phyloP scores from a whole-genome alignment of 2,113 vertebrate species.

The Gambusia holbrooki region DNA sequence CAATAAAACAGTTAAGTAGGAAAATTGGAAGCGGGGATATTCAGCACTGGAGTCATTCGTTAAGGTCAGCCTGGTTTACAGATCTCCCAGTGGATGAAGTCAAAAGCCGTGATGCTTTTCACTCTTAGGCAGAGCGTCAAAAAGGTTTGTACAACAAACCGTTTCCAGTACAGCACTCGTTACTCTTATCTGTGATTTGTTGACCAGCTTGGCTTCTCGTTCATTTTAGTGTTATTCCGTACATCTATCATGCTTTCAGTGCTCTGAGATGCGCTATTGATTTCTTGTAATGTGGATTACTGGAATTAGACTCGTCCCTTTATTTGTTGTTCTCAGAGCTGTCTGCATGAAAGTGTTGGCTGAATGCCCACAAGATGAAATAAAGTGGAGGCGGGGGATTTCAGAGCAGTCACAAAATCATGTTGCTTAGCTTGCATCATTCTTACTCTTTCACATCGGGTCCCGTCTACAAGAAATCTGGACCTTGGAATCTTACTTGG shows the following conservation, averaged over 20 bases:
- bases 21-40: background rate
- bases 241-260: slow-evolving; percentile 1
- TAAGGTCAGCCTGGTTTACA: slow-evolving; percentile 45
- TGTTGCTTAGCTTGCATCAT: background rate
- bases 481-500: background rate
- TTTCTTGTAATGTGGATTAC: slow-evolving; percentile 1
- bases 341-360: background rate
- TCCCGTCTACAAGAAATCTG: background rate
- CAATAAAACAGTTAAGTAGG: slow-evolving; percentile 14
- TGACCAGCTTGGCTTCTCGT: background rate
- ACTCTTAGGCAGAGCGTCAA: background rate
- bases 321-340: background rate
- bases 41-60: slow-evolving; percentile 48
- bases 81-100: slow-evolving; percentile 19
- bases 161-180: background rate
- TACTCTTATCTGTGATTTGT: background rate
- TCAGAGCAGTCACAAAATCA: background rate
- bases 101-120: slow-evolving; percentile 31
- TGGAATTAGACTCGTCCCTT: background rate
- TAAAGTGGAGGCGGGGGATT: background rate
- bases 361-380: background rate
- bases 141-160: background rate
- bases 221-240: background rate
- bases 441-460: no score
- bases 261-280: background rate